These are phyloP conservation scores for Psittacus erithacus DNA, from an alignment of 2,113 vertebrate genomes.

Conservation along the genomic window DNA sequence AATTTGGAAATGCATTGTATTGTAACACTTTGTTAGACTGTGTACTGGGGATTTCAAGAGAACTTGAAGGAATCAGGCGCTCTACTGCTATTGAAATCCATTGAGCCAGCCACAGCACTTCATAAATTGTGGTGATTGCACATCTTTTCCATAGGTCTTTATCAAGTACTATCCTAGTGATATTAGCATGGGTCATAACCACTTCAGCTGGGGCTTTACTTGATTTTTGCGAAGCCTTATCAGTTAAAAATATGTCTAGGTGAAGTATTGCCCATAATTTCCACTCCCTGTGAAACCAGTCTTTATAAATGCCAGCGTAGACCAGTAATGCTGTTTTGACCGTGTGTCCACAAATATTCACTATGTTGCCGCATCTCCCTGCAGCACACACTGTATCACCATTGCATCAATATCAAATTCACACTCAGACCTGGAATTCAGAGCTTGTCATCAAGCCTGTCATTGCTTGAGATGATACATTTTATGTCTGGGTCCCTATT, in stretches of 20 bases:
- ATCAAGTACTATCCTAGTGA: neutral
- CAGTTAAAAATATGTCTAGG: neutral
- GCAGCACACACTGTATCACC: neutral
- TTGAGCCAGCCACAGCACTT: neutral
- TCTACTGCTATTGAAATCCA: neutral
- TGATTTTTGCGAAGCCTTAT: neutral
- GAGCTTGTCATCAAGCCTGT: neutral
- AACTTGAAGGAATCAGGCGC: neutral
- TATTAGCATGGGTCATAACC: neutral
- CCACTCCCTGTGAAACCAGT: fast-evolving
- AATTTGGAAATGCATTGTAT: conserved; percentile 19
- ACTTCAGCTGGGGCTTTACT: neutral
- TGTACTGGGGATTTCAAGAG: neutral
- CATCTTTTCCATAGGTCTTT: neutral
- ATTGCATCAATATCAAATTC: neutral
- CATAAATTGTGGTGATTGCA: neutral
- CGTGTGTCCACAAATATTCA: neutral
- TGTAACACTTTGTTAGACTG: neutral
- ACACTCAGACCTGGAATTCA: neutral
- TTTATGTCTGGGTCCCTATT: neutral
- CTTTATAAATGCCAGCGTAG: neutral
- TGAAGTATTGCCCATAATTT: neutral
- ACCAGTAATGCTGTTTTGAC: neutral
- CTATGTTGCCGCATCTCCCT: neutral
- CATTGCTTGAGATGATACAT: neutral